phyloP scores from a whole-genome alignment of 2,888 invertebrate species.

The Polydesmus complanatus region DNA sequence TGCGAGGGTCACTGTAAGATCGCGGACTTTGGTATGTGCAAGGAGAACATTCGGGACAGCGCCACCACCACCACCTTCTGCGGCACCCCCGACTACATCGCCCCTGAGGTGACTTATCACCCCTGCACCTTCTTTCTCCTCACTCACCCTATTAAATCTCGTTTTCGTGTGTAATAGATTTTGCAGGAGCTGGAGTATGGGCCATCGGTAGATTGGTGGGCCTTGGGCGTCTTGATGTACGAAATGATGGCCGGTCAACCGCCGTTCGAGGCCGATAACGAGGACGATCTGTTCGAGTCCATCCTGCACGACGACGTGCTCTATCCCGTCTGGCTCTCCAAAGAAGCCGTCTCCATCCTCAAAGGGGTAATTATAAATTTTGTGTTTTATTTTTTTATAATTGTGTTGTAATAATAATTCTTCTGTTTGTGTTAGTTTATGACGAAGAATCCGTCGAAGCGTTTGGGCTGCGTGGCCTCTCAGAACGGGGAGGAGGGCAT shows the following conservation, averaged over 20 bases:
- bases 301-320: constrained; percentile 96
- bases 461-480: constrained; percentile 71
- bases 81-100: constrained; percentile 99
- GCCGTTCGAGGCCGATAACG: constrained; percentile 98
- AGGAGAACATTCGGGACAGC: constrained; percentile 83
- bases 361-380: constrained; percentile 45
- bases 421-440: constrained; percentile 52
- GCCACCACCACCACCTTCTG: constrained; percentile 91
- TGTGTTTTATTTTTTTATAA: neutral
- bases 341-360: constrained; percentile 77
- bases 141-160: neutral
- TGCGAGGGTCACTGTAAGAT: constrained; percentile 88
- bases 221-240: constrained; percentile 92
- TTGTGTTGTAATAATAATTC: neutral
- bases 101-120: constrained; percentile 79
- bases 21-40: constrained; percentile 97
- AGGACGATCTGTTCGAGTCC: constrained; percentile 96
- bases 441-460: constrained; percentile 89
- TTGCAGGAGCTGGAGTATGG: constrained; percentile 73
- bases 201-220: constrained; percentile 60
- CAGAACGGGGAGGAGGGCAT: constrained; percentile 72
- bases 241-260: constrained; percentile 99
- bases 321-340: constrained; percentile 91
- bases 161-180: constrained; percentile 41
- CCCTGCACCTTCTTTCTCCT: no score